These are phyloP conservation scores for Xestia sexstrigata DNA, from an alignment of 2,888 invertebrate genomes.

Conservation along the genomic window DNA sequence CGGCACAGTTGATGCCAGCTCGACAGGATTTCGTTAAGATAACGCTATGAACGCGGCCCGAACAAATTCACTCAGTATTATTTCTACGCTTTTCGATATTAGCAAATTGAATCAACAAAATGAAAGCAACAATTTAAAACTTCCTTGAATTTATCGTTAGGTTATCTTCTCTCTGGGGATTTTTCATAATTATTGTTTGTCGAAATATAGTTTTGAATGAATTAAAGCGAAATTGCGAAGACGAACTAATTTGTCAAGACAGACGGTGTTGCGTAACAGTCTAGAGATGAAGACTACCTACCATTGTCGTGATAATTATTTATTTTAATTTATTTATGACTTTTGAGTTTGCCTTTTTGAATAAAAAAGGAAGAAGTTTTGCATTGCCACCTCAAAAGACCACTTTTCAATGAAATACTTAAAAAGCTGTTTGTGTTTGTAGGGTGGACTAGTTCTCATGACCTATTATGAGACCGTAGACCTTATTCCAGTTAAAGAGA, in stretches of 20 bases:
- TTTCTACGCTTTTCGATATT: slow-evolving; percentile 61
- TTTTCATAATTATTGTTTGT: slow-evolving; percentile 24
- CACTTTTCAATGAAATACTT: background rate
- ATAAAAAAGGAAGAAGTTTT: slow-evolving; percentile 2
- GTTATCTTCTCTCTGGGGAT: background rate
- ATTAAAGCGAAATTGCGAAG: slow-evolving; percentile 28
- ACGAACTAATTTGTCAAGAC: slow-evolving; percentile 26
- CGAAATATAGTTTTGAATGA: slow-evolving; percentile 40
- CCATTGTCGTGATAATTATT: slow-evolving; percentile 31
- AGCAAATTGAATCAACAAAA: slow-evolving; percentile 60
- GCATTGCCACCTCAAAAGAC: background rate
- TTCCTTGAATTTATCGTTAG: slow-evolving; percentile 12
- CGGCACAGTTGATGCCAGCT: slow-evolving; percentile 62
- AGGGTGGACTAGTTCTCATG: background rate
- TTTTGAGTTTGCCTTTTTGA: slow-evolving; percentile 10
- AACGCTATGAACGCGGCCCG: slow-evolving; percentile 69
- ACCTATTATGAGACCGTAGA: no score
- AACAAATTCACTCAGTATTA: slow-evolving; percentile 72
- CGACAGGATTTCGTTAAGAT: slow-evolving; percentile 73
- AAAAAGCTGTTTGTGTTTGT: background rate
- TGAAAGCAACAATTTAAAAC: slow-evolving; percentile 27
- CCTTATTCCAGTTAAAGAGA: background rate
- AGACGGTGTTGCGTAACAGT: slow-evolving; percentile 4
- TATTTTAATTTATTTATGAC: slow-evolving; percentile 28
- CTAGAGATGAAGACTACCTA: slow-evolving; percentile 1